A percentile compares a stretch with the other conserved stretches of the same genome.
phyloP scores from a whole-genome alignment of 2,113 vertebrate species.

The Sarotherodon lohbergeri region DNA sequence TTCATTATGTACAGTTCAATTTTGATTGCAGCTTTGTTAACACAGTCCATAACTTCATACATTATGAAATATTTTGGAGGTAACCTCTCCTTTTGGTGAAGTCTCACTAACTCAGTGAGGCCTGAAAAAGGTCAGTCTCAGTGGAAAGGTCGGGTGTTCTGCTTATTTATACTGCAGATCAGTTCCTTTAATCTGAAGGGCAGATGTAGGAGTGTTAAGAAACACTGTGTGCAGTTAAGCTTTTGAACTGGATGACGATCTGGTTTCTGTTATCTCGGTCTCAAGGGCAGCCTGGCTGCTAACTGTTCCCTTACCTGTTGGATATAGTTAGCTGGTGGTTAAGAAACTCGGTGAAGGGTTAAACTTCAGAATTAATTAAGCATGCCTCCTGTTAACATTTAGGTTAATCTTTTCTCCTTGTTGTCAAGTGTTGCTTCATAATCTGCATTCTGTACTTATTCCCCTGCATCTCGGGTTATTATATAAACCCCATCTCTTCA shows the following conservation, averaged over 20 bases:
- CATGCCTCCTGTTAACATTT: not conserved
- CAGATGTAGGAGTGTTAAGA: not conserved
- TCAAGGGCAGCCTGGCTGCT: not conserved
- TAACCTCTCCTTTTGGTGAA: not conserved
- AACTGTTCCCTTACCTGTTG: not conserved
- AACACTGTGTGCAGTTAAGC: not conserved
- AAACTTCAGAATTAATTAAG: not conserved
- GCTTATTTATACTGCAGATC: not conserved
- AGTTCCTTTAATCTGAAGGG: not conserved
- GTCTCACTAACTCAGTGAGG: not conserved
- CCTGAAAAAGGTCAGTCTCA: not conserved
- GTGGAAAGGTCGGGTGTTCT: not conserved
- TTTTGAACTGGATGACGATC: not conserved
- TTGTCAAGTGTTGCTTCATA: not conserved
- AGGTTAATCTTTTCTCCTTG: not conserved
- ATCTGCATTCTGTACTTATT: not conserved
- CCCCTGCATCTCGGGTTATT: not conserved
- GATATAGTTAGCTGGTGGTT: not conserved
- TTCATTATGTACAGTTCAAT: not conserved
- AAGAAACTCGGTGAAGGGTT: rapidly evolving
- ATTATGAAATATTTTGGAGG: not conserved
- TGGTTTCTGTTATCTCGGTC: not conserved
- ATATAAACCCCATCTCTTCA: not conserved
- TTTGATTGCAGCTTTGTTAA: not conserved
- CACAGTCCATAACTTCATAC: not conserved